Conservation (phyloP, 1,140 invertebrate species). For the Zaprionus africanus region DNA sequence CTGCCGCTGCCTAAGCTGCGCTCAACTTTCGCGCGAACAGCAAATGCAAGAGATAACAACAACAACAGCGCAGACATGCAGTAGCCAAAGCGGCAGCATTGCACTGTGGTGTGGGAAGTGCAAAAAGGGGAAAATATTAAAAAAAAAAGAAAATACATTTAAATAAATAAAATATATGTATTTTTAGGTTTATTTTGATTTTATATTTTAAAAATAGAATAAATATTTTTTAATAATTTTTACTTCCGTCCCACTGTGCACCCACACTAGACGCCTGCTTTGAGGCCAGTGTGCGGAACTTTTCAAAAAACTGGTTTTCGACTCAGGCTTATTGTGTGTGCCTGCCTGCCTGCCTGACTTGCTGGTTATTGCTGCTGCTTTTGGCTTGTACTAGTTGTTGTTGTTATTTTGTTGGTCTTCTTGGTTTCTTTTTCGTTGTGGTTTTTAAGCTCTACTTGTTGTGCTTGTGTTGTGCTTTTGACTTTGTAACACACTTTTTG, state of each 20-base stretch:
- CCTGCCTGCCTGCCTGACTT: slow-evolving; percentile 44
- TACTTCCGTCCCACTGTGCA: slow-evolving; percentile 43
- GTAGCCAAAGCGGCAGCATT: slow-evolving; percentile 46
- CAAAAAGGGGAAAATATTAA: background rate
- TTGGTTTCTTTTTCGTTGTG: slow-evolving; percentile 70
- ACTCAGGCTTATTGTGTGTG: slow-evolving; percentile 61
- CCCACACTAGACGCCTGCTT: slow-evolving; percentile 46
- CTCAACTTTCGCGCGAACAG: slow-evolving; percentile 69
- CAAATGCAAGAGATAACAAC: slow-evolving; percentile 25
- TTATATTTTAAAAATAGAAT: too few relatives aligned
- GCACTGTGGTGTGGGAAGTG: slow-evolving; percentile 45
- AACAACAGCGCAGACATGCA: slow-evolving; percentile 50
- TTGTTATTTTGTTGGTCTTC: slow-evolving; percentile 53
- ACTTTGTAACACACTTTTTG: slow-evolving; percentile 81
- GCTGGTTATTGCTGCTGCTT: slow-evolving; percentile 44
- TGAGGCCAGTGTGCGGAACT: slow-evolving; percentile 75
- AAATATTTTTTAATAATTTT: background rate
- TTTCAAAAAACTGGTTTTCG: slow-evolving; percentile 75
- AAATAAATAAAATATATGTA: too few relatives aligned
- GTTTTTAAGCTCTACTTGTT: slow-evolving; percentile 76
- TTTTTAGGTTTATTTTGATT: too few relatives aligned
- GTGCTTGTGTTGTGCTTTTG: slow-evolving; percentile 66
- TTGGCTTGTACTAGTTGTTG: slow-evolving; percentile 39
- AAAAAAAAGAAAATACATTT: background rate
- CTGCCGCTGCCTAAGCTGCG: slow-evolving; percentile 44